Base-by-base conservation (phyloP, 2,888 invertebrate species). In the Polyploca ridens region DNA sequence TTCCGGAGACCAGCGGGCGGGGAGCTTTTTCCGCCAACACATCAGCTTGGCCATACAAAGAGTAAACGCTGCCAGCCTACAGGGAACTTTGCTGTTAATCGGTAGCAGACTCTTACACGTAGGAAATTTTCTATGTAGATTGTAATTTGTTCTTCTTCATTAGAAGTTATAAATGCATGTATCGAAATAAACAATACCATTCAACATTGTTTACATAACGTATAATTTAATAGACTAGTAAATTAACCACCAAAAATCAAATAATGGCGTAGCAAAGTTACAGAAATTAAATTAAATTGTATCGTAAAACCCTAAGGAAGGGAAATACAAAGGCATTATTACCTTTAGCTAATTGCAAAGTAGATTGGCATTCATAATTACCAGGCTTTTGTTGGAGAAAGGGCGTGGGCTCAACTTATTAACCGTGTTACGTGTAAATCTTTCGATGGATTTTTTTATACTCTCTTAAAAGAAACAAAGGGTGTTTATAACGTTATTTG, bases 361-460 rank as follows among this genome's bases (percentile, higher is more conserved):
- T 76, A 78, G 79, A 82, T 82, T 82, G 81, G 72, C 73, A 75
- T 81, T 82, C 74, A 74, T 81, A 81, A 81, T 81, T 77, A 75
- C 71, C 64, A 33, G 57, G 63, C 72, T 71, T 79, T 81, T 79
- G 74, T 76, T 76, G 69, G 79, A 68, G 66, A 19, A 19, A 19
- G 54, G 54, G 49, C 68, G 63, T 41, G 62, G 64, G 41, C 64
- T 66, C 63, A 69, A 75, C 54, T 54, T 19, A 54, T 19, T 54
- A 54, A 7, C 16, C 41, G 4, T 13, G 41, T 41, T 19, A 46
- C 54, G 54, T 54, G 54, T 54, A 54, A 54, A 19, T 3, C 54
- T 19, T 16, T 19, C 19, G 19, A 54, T 14, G n/a, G 5, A n/a
- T 13, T n/a, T 46, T 14, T 46, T n/a, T 14, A 46, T 46, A n/a